Base-by-base conservation (phyloP, 2,888 invertebrate species). In the Harmothoe impar region DNA sequence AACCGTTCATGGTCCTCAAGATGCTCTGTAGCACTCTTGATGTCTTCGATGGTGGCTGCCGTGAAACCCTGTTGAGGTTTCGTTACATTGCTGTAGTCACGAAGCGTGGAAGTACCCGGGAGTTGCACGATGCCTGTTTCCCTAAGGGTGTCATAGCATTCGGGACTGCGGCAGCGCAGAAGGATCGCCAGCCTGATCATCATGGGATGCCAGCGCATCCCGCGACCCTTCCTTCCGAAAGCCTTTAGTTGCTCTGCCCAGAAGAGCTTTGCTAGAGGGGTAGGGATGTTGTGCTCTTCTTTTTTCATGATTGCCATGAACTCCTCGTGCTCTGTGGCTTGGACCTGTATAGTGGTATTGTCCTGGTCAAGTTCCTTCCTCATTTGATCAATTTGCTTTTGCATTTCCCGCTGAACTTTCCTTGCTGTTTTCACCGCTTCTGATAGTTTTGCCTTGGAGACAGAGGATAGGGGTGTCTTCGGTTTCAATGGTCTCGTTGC, bases 141-240 rank as follows among this genome's bases (percentile, higher is more conserved):
- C 3, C 90, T 35, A 33, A 90, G 88, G 25, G 68, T 54, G 29
- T 25, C 23, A 33, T 90, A 90, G 12, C 43, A 62, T 5, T 1
- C 29, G 20, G 86, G 86, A 31, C 90, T 90, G 12, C 35, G 72
- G 29, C 43, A 29, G 17, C 85, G 62, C 5, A 90, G 25, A n/a
- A 88, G 88, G 23, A 90, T 72, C 20, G 88, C 90, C 7, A 90
- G 85, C 3, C 90, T 62, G 17, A 90, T 33, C 72, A 90, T 62
- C 68, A 35, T 86, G 10, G 90, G 90, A 43, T 90, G 86, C 90
- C 86, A 90, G 35, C 90, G 68, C 86, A 86, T 90, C 31, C 90
- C 90, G 3, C 51, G 56, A 20, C 15, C 88, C 52, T 56, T 56
- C 51, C 51, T 33, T 25, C 25, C 5, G 33, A 90, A 72, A 0